These are phyloP conservation scores for Zoroaster sp. DNA, from an alignment of 53 echinoderm and acorn worm species.

Conservation along the genomic window DNA sequence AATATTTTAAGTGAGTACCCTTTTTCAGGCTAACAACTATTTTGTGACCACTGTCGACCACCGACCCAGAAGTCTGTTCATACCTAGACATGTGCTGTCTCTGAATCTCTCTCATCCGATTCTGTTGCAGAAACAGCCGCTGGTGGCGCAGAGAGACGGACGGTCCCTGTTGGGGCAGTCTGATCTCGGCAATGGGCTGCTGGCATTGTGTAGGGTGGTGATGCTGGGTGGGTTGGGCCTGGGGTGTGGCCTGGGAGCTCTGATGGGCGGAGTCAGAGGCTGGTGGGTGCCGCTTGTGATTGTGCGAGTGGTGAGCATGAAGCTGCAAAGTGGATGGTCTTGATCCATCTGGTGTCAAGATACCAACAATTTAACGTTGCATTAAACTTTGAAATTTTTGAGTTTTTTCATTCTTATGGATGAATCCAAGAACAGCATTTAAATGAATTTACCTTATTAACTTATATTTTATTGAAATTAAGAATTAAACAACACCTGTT, in stretches of 20 bases:
- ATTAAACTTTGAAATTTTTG: background rate
- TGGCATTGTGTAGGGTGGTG: conserved; percentile 39
- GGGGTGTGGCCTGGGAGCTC: background rate
- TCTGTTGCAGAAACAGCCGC: conserved; percentile 77
- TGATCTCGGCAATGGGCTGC: conserved; percentile 76
- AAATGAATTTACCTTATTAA: too few relatives aligned
- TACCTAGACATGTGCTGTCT: conserved; percentile 60
- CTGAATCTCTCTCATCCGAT: conserved; percentile 79
- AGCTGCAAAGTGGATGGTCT: background rate
- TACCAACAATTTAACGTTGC: background rate
- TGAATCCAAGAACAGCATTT: background rate
- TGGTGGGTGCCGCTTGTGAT: conserved; percentile 3
- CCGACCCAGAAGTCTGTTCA: background rate
- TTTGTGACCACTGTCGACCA: background rate
- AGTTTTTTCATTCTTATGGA: background rate
- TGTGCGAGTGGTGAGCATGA: conserved; percentile 11
- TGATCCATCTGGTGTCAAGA: background rate
- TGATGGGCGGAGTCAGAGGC: conserved; percentile 1
- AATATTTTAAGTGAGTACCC: background rate
- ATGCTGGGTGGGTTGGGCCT: conserved; percentile 3
- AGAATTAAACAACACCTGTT: too few relatives aligned
- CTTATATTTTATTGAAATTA: too few relatives aligned
- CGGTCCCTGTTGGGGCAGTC: conserved; percentile 80
- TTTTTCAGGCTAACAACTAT: too few relatives aligned
- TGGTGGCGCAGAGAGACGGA: conserved; percentile 76